Base-by-base conservation (phyloP, 2,888 invertebrate genomes). In the Melinaea menophilus region DNA sequence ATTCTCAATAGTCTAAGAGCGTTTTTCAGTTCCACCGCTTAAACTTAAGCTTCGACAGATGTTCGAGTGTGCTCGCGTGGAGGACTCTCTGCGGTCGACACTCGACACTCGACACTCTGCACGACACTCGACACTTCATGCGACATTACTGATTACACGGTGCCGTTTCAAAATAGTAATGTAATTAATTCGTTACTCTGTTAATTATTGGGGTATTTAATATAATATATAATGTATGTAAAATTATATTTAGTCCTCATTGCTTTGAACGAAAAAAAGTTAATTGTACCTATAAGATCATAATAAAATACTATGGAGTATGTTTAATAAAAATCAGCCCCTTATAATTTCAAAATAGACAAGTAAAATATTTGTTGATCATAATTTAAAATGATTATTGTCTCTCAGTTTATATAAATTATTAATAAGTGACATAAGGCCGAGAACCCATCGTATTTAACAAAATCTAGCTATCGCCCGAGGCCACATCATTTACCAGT, bases 21-120 rank as follows among this genome's bases (percentile, higher is more conserved):
- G 63, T 60, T 65, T 67, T 67, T 67, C 61, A 64, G 60, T 57
- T 51, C 58, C 60, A 33, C 61, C 69, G 70, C 69, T 70, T 71
- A 68, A 64, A 68, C 71, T 70, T 69, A 71, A 69, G 66, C 69
- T 76, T 79, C 82, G 86, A 84, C 85, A 86, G 85, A 85, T 85
- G 85, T 82, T 84, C 78, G 75, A 86, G 85, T 71, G 76, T 67
- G 66, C 83, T 86, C 73, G 72, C 75, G 71, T 79, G 71, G 68
- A 85, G 86, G 54, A 72, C 77, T 69, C 86, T 85, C 69, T 56
- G 72, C 75, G 72, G 73, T 76, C 73, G 77, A 65, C 77, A 75
- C 78, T 76, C 77, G 77, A 74, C 76, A 74, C 66, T 62, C 62
- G 63, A 35, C 37, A 68, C 66, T 66, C 66, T 65, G 31, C 51